Evolutionary conservation across 2,797 vertebrate genomes (phyloP), one percentile per base, ranked within the genome.

Genomic region (Myioborus melanocephalus): DNA sequence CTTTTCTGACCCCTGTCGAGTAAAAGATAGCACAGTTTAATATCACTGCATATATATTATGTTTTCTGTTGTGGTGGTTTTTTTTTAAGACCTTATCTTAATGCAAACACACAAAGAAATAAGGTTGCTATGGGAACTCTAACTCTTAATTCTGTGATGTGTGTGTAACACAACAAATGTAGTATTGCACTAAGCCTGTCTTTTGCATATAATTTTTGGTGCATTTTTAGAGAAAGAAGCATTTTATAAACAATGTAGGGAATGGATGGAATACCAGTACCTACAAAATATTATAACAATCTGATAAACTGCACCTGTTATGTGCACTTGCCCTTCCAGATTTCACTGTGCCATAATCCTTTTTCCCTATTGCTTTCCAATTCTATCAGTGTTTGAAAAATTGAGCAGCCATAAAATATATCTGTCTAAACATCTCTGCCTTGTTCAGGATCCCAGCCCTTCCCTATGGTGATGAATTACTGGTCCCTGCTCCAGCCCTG

Each of bases 61-160:
- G 13, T 20, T 53, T 77, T 66, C 34, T 60, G 46, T 46, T 76
- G 44, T 49, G 12, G 20, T 9, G 10, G 5, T 34, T 35, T 60
- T 37, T 43, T 64, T 56, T 61, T 34, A 35, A 87, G 75, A 93
- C 65, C 75, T 89, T 83, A 77, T 92, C 92, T 93, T 91, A 90
- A 94, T 94, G 85, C 60, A 83, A 89, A 73, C 0, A 22, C 63
- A 70, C 65, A 91, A 70, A 95, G 87, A 90, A 96, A 63, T 86
- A 86, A 83, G 83, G 95, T 96, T 97, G 91, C 95, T 84, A 96
- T 97, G 95, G 96, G 50, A 97, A 95, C 96, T 23, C 72, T 63
- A 82, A 92, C 90, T 95, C 78, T 94, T 96, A 96, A 89, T 95
- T 92, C 89, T 30, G 70, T 90, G 71, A 81, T 84, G 56, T 82